Evolutionary conservation across 2,113 vertebrate genomes (phyloP), one percentile per base, ranked within the genome.

Genomic region (Taurulus bubalis): DNA sequence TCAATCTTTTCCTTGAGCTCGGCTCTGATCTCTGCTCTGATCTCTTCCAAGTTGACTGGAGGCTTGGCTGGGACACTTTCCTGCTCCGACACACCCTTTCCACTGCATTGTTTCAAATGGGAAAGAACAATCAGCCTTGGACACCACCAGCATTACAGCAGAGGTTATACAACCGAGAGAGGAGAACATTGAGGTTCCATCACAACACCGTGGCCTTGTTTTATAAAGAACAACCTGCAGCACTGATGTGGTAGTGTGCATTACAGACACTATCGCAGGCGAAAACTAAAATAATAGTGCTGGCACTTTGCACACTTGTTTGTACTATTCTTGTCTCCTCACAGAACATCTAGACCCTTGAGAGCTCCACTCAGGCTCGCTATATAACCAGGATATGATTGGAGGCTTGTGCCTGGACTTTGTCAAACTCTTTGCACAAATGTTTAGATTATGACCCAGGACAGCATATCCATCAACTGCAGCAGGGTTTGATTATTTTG

Each of bases 1-100:
- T 99, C 96, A 60, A 97, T 96, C 94, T 96, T 98, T 76, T 96
- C 95, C 93, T 96, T 97, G 70, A 95, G 90, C 91, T 98, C 96
- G 10, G 95, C 95, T 85, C 83, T 96, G 84, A 95, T 94, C 92
- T 98, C 96, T 2, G 95, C 95, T 86, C 80, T 96, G 77, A 97
- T 95, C 82, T 97, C 96, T 84, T 97, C 96, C 45, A 93, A 58
- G 76, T 92, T 95, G 87, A 92, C 93, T 1, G 92, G 87, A 24
- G 93, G 85, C 64, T 95, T 88, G 83, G 89, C 89, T n/a, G 94
- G 90, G 74, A 96, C 96, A 83, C 90, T 93, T 75, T 97, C 97
- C 87, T 93, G 93, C 68, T 97, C 97, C 30, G 86, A 88, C 75
- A 88, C 94, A 73, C 94, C 93, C 91, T 97, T 99, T 93, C 95